phyloP scores from a whole-genome alignment of 2,113 vertebrate genomes.

The Myanophis thanlyinensis region DNA sequence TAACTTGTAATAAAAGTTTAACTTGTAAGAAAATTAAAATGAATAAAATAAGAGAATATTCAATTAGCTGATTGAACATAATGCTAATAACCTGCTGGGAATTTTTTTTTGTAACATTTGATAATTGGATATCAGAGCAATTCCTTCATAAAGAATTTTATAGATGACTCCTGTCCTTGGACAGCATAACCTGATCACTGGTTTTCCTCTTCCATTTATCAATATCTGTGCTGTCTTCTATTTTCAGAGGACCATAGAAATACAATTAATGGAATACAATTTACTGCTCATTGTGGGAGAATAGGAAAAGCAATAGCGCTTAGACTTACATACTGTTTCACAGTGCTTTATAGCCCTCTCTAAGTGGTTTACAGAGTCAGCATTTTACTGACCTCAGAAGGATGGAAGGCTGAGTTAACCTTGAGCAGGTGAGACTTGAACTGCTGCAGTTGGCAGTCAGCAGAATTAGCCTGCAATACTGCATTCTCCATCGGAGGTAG shows the following conservation, averaged over 20 bases:
- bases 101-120: background rate
- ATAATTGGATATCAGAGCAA: background rate
- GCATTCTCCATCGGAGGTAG: no score
- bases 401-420: background rate
- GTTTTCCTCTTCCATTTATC: background rate
- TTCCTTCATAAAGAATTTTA: background rate
- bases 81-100: background rate
- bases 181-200: background rate
- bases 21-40: background rate
- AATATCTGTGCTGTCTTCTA: background rate
- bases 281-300: background rate
- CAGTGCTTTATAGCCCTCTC: background rate
- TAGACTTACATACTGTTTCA: background rate
- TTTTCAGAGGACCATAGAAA: background rate
- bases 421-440: background rate
- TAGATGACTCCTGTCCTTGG: background rate
- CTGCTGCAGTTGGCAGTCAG: no score
- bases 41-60: background rate
- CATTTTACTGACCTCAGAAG: background rate
- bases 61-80: background rate
- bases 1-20: no score
- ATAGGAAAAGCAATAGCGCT: background rate
- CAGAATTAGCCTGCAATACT: background rate
- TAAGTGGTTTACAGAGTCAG: background rate
- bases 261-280: background rate